Percentiles rank a stretch among this genome's conserved stretches.
These are phyloP conservation scores for Prionace glauca DNA, from an alignment of 2,797 vertebrate genomes.

Conservation along the genomic window DNA sequence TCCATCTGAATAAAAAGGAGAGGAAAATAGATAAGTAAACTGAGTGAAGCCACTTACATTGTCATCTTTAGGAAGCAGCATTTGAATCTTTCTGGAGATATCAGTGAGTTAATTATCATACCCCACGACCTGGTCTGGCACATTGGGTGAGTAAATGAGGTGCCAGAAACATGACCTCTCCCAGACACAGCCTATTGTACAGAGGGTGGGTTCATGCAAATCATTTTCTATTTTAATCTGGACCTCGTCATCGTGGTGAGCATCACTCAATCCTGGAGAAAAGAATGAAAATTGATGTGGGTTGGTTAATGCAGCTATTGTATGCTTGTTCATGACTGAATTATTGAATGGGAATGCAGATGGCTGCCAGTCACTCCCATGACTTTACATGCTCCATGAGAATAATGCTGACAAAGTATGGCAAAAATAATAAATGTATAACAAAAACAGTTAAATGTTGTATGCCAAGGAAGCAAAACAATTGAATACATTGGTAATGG, in stretches of 20 bases:
- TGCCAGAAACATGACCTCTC: neutral
- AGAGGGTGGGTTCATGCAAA: neutral
- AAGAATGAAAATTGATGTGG: neutral
- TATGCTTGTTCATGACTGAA: neutral
- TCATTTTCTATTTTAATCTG: neutral
- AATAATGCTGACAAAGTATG: neutral
- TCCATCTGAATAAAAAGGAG: too few species aligned
- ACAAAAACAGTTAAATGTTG: neutral
- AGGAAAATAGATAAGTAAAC: too few species aligned
- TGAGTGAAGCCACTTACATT: neutral
- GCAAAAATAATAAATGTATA: neutral
- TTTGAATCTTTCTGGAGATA: neutral
- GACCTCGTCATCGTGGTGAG: neutral
- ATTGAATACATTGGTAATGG: neutral
- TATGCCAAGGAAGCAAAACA: neutral
- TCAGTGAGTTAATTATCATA: neutral
- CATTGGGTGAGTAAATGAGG: neutral
- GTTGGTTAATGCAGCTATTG: neutral
- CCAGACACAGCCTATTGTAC: neutral
- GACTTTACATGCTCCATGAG: neutral
- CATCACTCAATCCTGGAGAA: neutral
- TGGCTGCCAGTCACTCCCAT: neutral
- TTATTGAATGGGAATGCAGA: neutral
- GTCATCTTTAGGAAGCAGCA: neutral
- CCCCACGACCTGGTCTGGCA: neutral